phyloP scores from a whole-genome alignment of 2,113 vertebrate species.

The Anser cygnoides region DNA sequence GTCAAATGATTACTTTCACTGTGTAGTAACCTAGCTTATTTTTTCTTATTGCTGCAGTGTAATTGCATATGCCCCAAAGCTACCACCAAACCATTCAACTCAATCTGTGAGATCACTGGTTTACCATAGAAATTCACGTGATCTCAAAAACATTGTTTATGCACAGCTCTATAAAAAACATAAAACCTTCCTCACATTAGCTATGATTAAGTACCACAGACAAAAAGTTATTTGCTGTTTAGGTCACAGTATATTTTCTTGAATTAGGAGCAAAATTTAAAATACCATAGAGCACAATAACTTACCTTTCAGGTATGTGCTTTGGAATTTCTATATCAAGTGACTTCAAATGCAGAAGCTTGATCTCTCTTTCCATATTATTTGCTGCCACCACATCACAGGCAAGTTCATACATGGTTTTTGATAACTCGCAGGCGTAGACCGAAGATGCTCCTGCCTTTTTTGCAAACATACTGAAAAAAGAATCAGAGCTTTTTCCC shows the following conservation, averaged over 20 bases:
- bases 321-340: conserved; percentile 91
- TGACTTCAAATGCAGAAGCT: conserved; percentile 93
- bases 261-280: background rate
- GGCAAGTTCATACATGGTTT: conserved; percentile 96
- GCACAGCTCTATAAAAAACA: background rate
- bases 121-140: background rate
- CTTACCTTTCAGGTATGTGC: conserved; percentile 90
- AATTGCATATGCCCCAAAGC: background rate
- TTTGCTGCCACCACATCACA: conserved; percentile 90
- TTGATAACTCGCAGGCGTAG: conserved; percentile 94
- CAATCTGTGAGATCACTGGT: background rate
- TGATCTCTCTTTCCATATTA: conserved; percentile 85
- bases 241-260: background rate
- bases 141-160: background rate
- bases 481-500: background rate
- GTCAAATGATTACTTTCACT: background rate
- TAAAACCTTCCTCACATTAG: background rate
- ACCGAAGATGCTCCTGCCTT: conserved; percentile 88
- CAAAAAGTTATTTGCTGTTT: background rate
- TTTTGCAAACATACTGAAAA: conserved; percentile 93
- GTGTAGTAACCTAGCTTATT: background rate
- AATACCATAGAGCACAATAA: background rate
- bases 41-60: background rate
- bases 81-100: background rate
- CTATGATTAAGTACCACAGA: background rate